Conservation (phyloP, 2,113 vertebrate genomes). For the Procavia capensis region DNA sequence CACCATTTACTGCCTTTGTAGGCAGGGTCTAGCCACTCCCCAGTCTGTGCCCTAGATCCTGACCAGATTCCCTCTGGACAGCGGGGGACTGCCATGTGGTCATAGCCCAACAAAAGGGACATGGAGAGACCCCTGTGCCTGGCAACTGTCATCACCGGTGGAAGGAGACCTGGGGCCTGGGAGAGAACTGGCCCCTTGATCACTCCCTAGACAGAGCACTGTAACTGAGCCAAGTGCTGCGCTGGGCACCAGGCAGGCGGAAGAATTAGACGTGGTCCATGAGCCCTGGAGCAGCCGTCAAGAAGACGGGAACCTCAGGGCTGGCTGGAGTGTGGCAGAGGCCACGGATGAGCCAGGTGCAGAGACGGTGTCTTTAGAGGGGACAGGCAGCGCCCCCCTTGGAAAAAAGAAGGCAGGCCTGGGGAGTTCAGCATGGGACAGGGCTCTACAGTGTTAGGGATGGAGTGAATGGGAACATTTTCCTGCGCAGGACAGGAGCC, state of each 20-base stretch:
- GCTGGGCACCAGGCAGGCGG: background rate
- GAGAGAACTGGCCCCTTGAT: fast-evolving
- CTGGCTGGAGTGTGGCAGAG: fast-evolving
- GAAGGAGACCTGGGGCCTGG: background rate
- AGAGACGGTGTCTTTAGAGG: background rate
- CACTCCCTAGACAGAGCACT: background rate
- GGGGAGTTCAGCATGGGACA: background rate
- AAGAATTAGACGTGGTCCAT: background rate
- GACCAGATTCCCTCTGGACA: background rate
- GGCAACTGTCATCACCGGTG: background rate
- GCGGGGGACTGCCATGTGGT: constrained; percentile 11
- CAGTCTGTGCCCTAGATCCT: background rate
- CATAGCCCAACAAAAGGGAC: background rate
- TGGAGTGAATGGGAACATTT: too few relatives aligned
- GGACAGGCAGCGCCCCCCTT: background rate
- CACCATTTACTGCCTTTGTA: background rate
- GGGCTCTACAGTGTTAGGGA: background rate
- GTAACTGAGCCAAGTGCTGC: background rate
- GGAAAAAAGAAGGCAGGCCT: background rate
- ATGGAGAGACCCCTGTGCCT: background rate
- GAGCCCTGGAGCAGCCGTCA: background rate
- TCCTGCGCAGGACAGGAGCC: background rate
- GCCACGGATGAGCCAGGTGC: fast-evolving
- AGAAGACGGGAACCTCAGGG: fast-evolving
- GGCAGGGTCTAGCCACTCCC: background rate